Percentiles rank a stretch among this genome's conserved stretches.
These are phyloP conservation scores for Amniataba percoides DNA, from an alignment of 2,797 vertebrate genomes.

Conservation along the genomic window DNA sequence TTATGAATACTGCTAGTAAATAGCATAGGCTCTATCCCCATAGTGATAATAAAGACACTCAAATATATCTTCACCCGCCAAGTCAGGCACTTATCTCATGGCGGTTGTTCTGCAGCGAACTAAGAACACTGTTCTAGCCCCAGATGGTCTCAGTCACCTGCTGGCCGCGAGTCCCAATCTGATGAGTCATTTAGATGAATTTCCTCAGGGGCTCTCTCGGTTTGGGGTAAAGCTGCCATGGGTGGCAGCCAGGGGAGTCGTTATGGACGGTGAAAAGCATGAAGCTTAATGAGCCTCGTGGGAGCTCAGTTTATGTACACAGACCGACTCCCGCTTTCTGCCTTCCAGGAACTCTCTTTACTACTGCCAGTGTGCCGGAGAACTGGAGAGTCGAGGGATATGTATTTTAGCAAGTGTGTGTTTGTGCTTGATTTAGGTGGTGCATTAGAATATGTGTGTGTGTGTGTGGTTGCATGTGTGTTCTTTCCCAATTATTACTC, in stretches of 20 bases:
- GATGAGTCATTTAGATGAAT: slow-evolving; percentile 58
- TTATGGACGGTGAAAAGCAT: slow-evolving; percentile 42
- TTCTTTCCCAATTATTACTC: slow-evolving; percentile 9
- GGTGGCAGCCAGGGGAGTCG: slow-evolving; percentile 52
- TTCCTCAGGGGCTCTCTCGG: slow-evolving; percentile 42
- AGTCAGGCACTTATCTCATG: not conserved
- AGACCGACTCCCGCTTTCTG: slow-evolving; percentile 37
- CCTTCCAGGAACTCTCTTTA: slow-evolving; percentile 36
- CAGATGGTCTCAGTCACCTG: slow-evolving; percentile 67
- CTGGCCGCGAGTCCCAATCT: slow-evolving; percentile 32
- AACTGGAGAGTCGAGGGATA: slow-evolving; percentile 2
- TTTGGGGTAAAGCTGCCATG: slow-evolving; percentile 44
- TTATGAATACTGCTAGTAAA: not conserved
- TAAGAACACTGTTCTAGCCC: slow-evolving; percentile 2
- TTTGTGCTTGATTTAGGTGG: not conserved
- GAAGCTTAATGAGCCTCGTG: slow-evolving; percentile 74
- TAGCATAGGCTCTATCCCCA: no score
- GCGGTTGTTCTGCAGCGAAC: not conserved
- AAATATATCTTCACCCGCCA: not conserved
- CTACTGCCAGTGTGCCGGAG: slow-evolving; percentile 38
- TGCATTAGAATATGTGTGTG: not conserved
- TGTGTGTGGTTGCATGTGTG: slow-evolving; percentile 8
- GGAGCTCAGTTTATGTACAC: slow-evolving; percentile 63
- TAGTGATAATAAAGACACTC: not conserved
- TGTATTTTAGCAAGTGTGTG: slow-evolving; percentile 19